Percentiles rank a stretch among this genome's conserved stretches.
phyloP scores from a whole-genome alignment of 2,888 invertebrate species.

The Drosophila quasianomalipes region DNA sequence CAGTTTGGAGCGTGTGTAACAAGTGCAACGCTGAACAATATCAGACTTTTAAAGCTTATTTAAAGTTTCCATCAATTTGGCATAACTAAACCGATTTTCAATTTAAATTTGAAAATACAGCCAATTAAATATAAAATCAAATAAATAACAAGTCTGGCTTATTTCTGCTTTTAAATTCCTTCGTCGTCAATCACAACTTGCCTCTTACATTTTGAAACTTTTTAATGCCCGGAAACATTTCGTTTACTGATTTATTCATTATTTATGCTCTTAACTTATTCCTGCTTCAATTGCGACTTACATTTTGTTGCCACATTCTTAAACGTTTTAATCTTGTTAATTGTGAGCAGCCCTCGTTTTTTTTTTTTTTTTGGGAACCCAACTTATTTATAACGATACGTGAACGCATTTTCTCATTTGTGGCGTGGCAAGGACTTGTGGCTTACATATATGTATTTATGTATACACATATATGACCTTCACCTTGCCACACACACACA shows the following conservation, averaged over 20 bases:
- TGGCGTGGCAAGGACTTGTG: slow-evolving; percentile 53
- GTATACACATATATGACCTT: slow-evolving; percentile 44
- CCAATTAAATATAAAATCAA: neutral
- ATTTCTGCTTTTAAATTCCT: neutral
- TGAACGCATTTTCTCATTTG: slow-evolving; percentile 39
- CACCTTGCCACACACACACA: slow-evolving; percentile 53
- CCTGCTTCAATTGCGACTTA: neutral
- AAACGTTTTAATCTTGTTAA: neutral
- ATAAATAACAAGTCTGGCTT: rapidly evolving
- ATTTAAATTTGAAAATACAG: neutral
- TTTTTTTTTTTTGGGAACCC: neutral
- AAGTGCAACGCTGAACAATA: too few relatives aligned
- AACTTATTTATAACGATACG: slow-evolving; percentile 19
- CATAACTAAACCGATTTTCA: neutral
- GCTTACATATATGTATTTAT: slow-evolving; percentile 18
- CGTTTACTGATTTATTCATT: neutral
- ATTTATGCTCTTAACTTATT: neutral
- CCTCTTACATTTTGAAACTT: neutral
- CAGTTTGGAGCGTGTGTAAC: neutral
- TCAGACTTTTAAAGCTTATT: rapidly evolving
- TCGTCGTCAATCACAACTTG: neutral
- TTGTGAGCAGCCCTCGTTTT: slow-evolving; percentile 24
- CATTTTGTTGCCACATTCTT: neutral
- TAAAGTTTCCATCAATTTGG: neutral
- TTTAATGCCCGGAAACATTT: neutral